phyloP scores from a whole-genome alignment of 92 coral and sea anemone species.

The Blastomussa wellsi region DNA sequence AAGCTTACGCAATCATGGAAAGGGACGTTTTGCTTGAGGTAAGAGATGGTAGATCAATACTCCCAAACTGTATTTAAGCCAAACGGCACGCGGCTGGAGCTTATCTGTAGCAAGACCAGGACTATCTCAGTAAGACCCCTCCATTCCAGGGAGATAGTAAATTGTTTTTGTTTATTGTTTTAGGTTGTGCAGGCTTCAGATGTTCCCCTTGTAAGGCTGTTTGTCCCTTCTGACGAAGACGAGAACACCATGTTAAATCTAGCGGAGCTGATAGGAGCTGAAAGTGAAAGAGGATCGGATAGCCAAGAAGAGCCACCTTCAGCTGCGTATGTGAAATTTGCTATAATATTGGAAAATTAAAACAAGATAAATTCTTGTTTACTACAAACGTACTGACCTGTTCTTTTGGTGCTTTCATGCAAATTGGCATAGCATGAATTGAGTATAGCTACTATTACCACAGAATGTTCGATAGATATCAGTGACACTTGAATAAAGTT shows the following conservation, averaged over 20 bases:
- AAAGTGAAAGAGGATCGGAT: slow-evolving; percentile 9
- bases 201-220: slow-evolving; percentile 53
- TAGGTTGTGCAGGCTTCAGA: slow-evolving; percentile 58
- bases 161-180: background rate
- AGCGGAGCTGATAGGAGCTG: slow-evolving; percentile 41
- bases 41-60: background rate
- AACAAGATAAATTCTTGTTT: background rate
- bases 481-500: too few relatives aligned
- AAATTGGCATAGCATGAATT: too few relatives aligned
- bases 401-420: too few relatives aligned
- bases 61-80: background rate
- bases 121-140: too few relatives aligned
- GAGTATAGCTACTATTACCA: too few relatives aligned
- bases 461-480: too few relatives aligned
- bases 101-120: too few relatives aligned
- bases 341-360: background rate
- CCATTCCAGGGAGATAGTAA: too few relatives aligned
- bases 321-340: slow-evolving; percentile 14
- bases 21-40: slow-evolving; percentile 28
- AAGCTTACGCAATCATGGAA: background rate
- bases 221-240: slow-evolving; percentile 42
- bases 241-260: slow-evolving; percentile 38
- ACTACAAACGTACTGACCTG: background rate
- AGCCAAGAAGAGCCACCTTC: background rate
- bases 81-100: too few relatives aligned